Conservation (phyloP, 2,797 vertebrate genomes). For the Malacoctenus gilli region DNA sequence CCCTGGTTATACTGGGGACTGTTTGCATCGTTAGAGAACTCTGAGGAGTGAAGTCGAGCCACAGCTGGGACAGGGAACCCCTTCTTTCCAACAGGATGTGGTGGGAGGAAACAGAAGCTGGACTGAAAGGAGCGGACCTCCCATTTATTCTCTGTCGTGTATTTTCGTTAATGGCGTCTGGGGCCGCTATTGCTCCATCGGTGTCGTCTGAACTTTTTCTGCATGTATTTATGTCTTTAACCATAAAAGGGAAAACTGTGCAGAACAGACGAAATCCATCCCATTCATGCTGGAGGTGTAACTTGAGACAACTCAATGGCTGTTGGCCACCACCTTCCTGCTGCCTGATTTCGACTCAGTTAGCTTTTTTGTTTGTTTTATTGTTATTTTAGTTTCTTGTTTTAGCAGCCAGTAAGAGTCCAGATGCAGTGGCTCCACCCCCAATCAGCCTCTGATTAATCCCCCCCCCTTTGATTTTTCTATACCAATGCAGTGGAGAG, state of each 20-base stretch:
- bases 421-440: no score
- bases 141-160: constrained; percentile 24
- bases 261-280: constrained; percentile 65
- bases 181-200: constrained; percentile 26
- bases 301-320: constrained; percentile 3
- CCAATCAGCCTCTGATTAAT: no score
- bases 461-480: no score
- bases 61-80: neutral
- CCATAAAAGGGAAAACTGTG: constrained; percentile 73
- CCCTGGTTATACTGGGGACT: constrained; percentile 8
- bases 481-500: no score
- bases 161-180: constrained; percentile 25
- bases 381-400: no score
- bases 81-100: constrained; percentile 28
- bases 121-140: constrained; percentile 19
- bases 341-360: constrained; percentile 4
- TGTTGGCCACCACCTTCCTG: neutral
- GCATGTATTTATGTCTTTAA: constrained; percentile 61
- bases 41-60: constrained; percentile 6
- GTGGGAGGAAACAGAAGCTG: constrained; percentile 30
- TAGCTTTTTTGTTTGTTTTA: no score
- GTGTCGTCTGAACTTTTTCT: constrained; percentile 33
- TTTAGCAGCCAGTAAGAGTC: no score
- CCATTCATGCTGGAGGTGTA: constrained; percentile 12
- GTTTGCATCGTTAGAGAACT: constrained; percentile 17